Conservation (phyloP, 1,140 invertebrate genomes). For the Scaptomyza hsui region DNA sequence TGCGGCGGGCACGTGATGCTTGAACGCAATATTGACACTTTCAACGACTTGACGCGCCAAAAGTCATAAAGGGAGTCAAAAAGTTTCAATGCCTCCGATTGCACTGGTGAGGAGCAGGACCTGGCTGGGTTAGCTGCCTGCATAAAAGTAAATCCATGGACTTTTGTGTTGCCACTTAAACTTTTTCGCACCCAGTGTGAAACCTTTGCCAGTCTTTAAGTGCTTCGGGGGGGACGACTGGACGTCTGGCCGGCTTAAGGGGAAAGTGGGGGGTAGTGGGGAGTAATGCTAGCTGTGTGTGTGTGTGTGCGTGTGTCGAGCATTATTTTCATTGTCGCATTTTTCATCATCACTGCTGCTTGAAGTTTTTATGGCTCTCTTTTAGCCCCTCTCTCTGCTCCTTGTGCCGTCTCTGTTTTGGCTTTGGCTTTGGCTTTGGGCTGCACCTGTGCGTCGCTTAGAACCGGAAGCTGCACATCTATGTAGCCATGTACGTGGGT, state of each 20-base stretch:
- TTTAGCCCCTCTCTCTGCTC: slow-evolving; percentile 15
- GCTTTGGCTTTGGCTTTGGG: slow-evolving; percentile 35
- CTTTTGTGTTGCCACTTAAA: slow-evolving; percentile 82
- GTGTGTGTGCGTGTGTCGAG: slow-evolving; percentile 60
- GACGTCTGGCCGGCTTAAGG: slow-evolving; percentile 40
- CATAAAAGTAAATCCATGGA: slow-evolving; percentile 82
- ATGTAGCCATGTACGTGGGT: slow-evolving; percentile 63
- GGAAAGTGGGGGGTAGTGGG: slow-evolving; percentile 21
- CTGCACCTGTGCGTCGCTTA: slow-evolving; percentile 78
- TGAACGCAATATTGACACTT: slow-evolving; percentile 82
- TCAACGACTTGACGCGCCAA: slow-evolving; percentile 78
- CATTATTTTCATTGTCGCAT: slow-evolving; percentile 83
- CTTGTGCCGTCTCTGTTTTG: slow-evolving; percentile 10
- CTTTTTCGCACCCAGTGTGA: slow-evolving; percentile 72
- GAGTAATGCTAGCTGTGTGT: slow-evolving; percentile 3
- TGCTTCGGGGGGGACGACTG: slow-evolving; percentile 48
- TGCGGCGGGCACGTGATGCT: slow-evolving; percentile 69
- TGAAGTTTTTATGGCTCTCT: slow-evolving; percentile 71
- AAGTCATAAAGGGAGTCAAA: slow-evolving; percentile 80
- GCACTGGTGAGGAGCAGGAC: slow-evolving; percentile 37
- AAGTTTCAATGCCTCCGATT: slow-evolving; percentile 65
- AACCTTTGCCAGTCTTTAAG: slow-evolving; percentile 66
- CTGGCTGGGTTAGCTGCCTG: slow-evolving; percentile 23
- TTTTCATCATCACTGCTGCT: slow-evolving; percentile 76
- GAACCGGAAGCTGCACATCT: slow-evolving; percentile 76